phyloP scores from a whole-genome alignment of 2,797 vertebrate genomes.

The Telmatherina bonti region DNA sequence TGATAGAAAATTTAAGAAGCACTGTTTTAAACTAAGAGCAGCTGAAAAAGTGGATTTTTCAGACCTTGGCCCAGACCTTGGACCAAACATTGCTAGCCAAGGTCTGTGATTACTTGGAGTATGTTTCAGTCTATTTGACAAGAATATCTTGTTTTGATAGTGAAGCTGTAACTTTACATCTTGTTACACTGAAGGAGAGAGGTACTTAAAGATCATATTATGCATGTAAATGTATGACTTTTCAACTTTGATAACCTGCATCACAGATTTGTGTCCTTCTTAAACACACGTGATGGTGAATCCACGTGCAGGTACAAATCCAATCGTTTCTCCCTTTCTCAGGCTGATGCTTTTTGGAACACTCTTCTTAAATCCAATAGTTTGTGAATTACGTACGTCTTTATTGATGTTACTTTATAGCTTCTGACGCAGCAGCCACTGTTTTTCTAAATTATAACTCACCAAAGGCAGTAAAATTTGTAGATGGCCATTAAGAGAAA shows the following conservation, averaged over 20 bases:
- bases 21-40: too few species aligned
- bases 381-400: conserved; percentile 25
- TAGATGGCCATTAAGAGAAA: conserved; percentile 13
- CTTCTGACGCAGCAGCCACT: conserved; percentile 41
- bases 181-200: conserved; percentile 3
- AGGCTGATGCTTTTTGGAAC: conserved; percentile 34
- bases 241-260: background rate
- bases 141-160: conserved; percentile 14
- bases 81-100: too few species aligned
- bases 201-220: conserved; percentile 5
- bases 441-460: conserved; percentile 13
- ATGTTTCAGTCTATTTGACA: background rate
- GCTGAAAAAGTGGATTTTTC: too few species aligned
- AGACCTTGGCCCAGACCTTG: too few species aligned
- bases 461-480: conserved; percentile 5
- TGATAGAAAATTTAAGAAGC: background rate
- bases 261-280: background rate
- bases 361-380: conserved; percentile 38
- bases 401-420: conserved; percentile 23
- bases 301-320: conserved; percentile 29
- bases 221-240: background rate
- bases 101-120: conserved; percentile 34
- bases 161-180: background rate
- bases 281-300: conserved; percentile 28
- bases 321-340: conserved; percentile 24